Evolutionary conservation across 2,888 invertebrate genomes (phyloP).

Genomic region (Clostera curtula): DNA sequence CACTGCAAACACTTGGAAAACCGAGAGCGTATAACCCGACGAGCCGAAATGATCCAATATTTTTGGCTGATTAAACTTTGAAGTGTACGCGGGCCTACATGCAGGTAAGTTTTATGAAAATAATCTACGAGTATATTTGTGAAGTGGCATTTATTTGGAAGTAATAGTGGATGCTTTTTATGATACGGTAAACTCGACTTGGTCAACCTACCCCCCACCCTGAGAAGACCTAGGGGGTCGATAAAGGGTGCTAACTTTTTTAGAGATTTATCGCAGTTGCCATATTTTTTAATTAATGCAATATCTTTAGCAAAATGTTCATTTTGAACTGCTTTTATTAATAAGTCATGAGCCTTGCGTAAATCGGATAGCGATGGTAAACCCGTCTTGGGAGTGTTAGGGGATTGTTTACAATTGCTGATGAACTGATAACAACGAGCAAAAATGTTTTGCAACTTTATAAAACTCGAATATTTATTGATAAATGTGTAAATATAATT

Average conservation of each 20-base stretch:
- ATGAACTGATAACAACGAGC: too few species aligned
- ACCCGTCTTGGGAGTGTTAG: too few species aligned
- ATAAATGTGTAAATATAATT: too few species aligned
- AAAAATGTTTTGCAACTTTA: too few species aligned
- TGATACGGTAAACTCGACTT: neutral
- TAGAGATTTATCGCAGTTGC: neutral
- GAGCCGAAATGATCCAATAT: conserved; percentile 5
- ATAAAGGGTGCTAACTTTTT: neutral
- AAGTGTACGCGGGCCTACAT: conserved; percentile 1
- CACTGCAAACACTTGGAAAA: conserved; percentile 5
- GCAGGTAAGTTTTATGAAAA: neutral
- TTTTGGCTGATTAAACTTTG: conserved; percentile 3
- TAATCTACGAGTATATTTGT: neutral
- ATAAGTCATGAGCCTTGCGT: too few species aligned
- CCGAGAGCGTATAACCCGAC: conserved; percentile 3
- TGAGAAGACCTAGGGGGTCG: neutral
- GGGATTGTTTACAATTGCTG: too few species aligned
- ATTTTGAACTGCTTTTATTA: neutral
- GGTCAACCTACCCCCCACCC: neutral
- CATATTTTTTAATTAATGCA: neutral
- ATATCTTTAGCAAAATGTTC: too few species aligned
- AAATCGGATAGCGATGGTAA: too few species aligned
- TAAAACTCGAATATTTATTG: too few species aligned
- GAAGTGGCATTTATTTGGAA: neutral
- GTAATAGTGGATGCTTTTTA: neutral